Base-by-base conservation (phyloP, 2,888 invertebrate species). In the Spodoptera exigua region DNA sequence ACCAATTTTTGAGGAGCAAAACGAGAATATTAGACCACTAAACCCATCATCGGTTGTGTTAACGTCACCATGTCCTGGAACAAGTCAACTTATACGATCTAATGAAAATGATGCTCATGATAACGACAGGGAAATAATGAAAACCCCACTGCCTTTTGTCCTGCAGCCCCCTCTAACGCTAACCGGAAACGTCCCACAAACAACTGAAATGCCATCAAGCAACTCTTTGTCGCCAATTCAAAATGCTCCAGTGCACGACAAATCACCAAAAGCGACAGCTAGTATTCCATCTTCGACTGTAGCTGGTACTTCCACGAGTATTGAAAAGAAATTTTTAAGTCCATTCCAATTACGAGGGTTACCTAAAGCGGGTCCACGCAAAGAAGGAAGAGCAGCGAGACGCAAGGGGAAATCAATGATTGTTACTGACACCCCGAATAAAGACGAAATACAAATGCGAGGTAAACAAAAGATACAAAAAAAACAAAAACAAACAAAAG, bases 361-460 rank as follows among this genome's bases (percentile, higher is more conserved):
- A 60, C 73, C 76, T 62, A 74, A 75, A 66, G 73, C 77, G 21
- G 76, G 61, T 37, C 63, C 73, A 36, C 48, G 74, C 39, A 77
- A 76, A 67, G 39, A 45, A 34, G 61, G 70, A 55, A 63, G 67
- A 60, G 60, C 65, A 36, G 57, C 59, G 59, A 68, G 79, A 56
- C 64, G 71, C 2, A 72, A 76, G 53, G 74, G 79, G 39, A 71
- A 75, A 58, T 67, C 68, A 55, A 78, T 78, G 69, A 80, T 81
- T 48, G 74, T 70, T 40, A 82, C 80, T 43, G 79, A 77, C 62
- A 81, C 76, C 36, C 77, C 80, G 34, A 77, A 79, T 62, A 81
- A 80, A 73, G 21, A 66, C 7, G 68, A 60, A 58, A 70, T 66
- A 47, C 39, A 70, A 63, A 45, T 37, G 37, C 43, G 56, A 35